phyloP scores from a whole-genome alignment of 35 echinoderm and acorn worm species.

The Eucidaris tribuloides region DNA sequence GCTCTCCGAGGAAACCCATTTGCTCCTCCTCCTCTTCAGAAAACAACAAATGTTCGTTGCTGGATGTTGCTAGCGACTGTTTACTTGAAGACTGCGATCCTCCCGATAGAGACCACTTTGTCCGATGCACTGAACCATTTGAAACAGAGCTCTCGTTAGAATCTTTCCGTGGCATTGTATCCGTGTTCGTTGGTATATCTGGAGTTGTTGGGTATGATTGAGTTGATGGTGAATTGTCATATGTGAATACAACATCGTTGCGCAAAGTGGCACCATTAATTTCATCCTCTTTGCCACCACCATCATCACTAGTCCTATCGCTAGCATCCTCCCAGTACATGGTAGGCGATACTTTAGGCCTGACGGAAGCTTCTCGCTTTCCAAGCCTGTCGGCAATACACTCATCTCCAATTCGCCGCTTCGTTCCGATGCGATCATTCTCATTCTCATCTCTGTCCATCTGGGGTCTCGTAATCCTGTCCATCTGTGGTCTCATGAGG shows the following conservation, averaged over 20 bases:
- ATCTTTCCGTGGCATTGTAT: too few species aligned
- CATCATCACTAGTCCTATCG: not conserved
- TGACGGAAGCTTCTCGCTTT: not conserved
- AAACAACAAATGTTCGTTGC: slow-evolving; percentile 8
- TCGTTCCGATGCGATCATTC: not conserved
- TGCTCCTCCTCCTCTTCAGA: slow-evolving; percentile 14
- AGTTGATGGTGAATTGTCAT: slow-evolving; percentile 25
- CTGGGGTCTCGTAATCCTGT: too few species aligned
- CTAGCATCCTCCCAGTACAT: slow-evolving; percentile 1
- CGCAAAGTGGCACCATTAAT: too few species aligned
- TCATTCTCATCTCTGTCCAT: slow-evolving; percentile 9
- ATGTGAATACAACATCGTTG: not conserved
- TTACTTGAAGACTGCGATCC: not conserved
- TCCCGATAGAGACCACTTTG: not conserved
- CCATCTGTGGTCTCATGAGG: not conserved
- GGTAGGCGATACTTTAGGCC: not conserved
- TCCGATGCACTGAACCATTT: too few species aligned
- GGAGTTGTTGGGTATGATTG: too few species aligned
- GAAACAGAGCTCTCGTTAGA: too few species aligned
- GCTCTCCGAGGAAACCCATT: slow-evolving; percentile 1
- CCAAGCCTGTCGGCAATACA: not conserved
- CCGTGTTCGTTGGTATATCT: too few species aligned
- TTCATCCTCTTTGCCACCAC: not conserved
- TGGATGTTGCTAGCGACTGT: not conserved
- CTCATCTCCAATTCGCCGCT: too few species aligned